Evolutionary conservation across 2,888 invertebrate genomes (phyloP).

Genomic region (Trichacis sp.): DNA sequence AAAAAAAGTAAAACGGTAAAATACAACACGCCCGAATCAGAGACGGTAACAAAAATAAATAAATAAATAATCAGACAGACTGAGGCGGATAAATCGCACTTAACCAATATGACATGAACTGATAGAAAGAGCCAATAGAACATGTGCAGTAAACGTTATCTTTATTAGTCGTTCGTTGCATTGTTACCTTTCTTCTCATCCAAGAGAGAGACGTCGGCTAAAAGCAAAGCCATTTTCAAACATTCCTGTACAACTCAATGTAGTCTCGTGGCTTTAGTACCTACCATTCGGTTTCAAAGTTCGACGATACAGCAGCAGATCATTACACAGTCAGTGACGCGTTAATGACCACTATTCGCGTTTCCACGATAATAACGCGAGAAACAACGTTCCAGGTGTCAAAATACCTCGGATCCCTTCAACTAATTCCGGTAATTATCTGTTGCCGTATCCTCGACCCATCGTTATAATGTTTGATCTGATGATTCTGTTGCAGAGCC

Average conservation of each 20-base stretch:
- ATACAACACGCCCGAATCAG: too few relatives aligned
- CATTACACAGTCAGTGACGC: slow-evolving; percentile 22
- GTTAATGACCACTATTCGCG: slow-evolving; percentile 30
- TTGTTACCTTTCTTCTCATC: slow-evolving; percentile 67
- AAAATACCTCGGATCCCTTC: slow-evolving; percentile 27
- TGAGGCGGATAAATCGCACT: slow-evolving; percentile 34
- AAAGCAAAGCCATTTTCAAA: slow-evolving; percentile 66
- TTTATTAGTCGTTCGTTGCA: slow-evolving; percentile 43
- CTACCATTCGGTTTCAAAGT: slow-evolving; percentile 37
- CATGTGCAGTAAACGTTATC: slow-evolving; percentile 38
- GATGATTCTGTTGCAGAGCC: too few relatives aligned
- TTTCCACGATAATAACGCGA: slow-evolving; percentile 30
- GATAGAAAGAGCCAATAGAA: slow-evolving; percentile 29
- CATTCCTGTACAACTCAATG: slow-evolving; percentile 55
- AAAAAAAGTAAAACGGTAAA: too few relatives aligned
- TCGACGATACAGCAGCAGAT: slow-evolving; percentile 26
- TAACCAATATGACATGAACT: slow-evolving; percentile 16
- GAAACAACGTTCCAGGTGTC: slow-evolving; percentile 18
- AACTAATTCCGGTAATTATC: slow-evolving; percentile 28
- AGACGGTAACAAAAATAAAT: too few relatives aligned
- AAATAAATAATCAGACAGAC: too few relatives aligned
- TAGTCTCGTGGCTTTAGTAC: slow-evolving; percentile 40
- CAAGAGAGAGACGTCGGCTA: slow-evolving; percentile 65
- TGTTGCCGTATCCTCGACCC: slow-evolving; percentile 20
- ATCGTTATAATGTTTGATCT: too few relatives aligned